These are phyloP conservation scores for Dione vanillae DNA, from an alignment of 2,888 invertebrate species.

Conservation along the genomic window DNA sequence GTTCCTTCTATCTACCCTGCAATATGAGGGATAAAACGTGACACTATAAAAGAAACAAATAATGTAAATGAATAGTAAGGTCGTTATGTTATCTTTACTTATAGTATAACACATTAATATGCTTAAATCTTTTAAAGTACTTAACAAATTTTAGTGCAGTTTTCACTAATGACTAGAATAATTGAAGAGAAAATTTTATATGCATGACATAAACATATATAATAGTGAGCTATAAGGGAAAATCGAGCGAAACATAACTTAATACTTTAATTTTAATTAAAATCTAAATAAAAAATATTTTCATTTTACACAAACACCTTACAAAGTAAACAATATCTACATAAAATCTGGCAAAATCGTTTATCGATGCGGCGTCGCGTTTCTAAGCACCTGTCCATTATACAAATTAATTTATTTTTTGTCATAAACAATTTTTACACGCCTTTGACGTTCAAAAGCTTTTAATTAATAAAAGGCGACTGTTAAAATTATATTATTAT, in stretches of 20 bases:
- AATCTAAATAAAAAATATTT: background rate
- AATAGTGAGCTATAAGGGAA: too few relatives aligned
- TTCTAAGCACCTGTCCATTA: constrained; percentile 20
- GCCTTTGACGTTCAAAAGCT: constrained; percentile 8
- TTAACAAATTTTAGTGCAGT: too few relatives aligned
- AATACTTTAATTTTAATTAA: constrained; percentile 5
- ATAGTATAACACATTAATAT: background rate
- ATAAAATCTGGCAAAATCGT: constrained; percentile 11
- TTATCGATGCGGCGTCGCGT: constrained; percentile 7
- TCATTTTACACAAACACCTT: background rate
- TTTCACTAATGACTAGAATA: too few relatives aligned
- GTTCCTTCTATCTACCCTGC: too few relatives aligned
- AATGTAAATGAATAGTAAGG: too few relatives aligned
- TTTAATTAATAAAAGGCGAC: background rate
- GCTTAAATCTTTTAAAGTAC: too few relatives aligned
- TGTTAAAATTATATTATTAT: background rate
- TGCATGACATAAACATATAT: too few relatives aligned
- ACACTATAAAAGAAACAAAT: too few relatives aligned
- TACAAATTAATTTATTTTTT: constrained; percentile 1
- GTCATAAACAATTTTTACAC: background rate
- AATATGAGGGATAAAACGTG: too few relatives aligned
- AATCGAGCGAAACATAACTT: background rate
- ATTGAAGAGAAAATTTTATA: too few relatives aligned
- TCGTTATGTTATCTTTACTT: too few relatives aligned
- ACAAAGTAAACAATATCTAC: background rate